Percentiles rank a stretch among this genome's conserved stretches.
Conservation (phyloP, 2,797 vertebrate genomes). For the Rallus crepitans region DNA sequence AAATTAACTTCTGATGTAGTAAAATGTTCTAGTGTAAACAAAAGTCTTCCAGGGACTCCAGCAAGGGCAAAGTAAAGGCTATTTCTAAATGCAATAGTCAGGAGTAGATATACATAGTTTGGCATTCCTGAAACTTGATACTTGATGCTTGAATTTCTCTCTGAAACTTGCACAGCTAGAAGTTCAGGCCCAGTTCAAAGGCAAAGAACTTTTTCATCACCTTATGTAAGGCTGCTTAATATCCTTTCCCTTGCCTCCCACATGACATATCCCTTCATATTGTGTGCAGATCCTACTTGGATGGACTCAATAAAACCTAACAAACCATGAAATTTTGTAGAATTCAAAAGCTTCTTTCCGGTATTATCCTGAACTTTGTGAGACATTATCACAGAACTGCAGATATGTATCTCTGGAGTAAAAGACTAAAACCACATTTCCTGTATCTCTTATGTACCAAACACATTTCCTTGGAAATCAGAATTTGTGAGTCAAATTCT, state of each 20-base stretch:
- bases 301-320: background rate
- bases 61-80: background rate
- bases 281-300: background rate
- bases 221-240: background rate
- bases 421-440: rapidly evolving
- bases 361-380: background rate
- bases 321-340: background rate
- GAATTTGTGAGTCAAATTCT: background rate
- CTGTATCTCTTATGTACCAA: background rate
- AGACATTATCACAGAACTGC: background rate
- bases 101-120: background rate
- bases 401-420: background rate
- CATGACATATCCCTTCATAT: background rate
- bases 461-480: background rate
- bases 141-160: background rate
- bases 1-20: background rate
- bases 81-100: background rate
- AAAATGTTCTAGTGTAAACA: background rate
- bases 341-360: background rate
- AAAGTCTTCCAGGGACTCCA: background rate
- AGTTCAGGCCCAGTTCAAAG: background rate
- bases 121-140: background rate
- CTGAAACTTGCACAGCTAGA: background rate
- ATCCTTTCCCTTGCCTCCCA: background rate
- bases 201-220: background rate